A percentile compares a stretch with the other conserved stretches of the same genome.
Conservation (phyloP, 2,888 invertebrate species). For the Trypoxylon attenuatum region DNA sequence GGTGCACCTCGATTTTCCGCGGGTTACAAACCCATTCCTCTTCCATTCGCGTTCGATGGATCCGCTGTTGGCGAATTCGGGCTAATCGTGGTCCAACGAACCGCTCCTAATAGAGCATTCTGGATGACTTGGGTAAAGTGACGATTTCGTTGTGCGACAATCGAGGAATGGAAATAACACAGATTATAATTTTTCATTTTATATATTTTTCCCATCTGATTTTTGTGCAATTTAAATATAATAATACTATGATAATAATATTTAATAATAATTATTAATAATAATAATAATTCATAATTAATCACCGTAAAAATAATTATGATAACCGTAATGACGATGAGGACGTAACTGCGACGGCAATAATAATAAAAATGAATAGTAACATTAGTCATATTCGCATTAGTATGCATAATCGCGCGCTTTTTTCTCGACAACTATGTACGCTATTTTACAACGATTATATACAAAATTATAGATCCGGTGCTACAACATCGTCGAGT, state of each 20-base stretch:
- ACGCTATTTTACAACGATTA: slow-evolving; percentile 48
- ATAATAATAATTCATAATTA: slow-evolving; percentile 57
- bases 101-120: background rate
- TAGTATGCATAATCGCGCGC: slow-evolving; percentile 44
- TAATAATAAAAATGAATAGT: slow-evolving; percentile 28
- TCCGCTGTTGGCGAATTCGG: background rate
- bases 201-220: slow-evolving; percentile 63
- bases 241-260: slow-evolving; percentile 59
- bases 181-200: slow-evolving; percentile 54
- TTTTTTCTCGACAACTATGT: slow-evolving; percentile 43
- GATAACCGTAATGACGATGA: slow-evolving; percentile 57
- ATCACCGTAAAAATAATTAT: no score
- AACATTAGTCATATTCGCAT: slow-evolving; percentile 32
- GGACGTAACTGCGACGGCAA: slow-evolving; percentile 41
- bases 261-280: slow-evolving; percentile 39
- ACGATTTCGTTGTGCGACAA: background rate
- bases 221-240: slow-evolving; percentile 68
- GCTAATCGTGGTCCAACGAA: background rate
- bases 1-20: background rate
- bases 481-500: slow-evolving; percentile 26
- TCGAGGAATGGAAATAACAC: slow-evolving; percentile 4
- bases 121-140: background rate
- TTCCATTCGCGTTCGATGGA: background rate
- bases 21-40: background rate
- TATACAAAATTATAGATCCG: slow-evolving; percentile 66